Conservation (phyloP, 2,888 invertebrate species). For the Diplazon laetatorius region DNA sequence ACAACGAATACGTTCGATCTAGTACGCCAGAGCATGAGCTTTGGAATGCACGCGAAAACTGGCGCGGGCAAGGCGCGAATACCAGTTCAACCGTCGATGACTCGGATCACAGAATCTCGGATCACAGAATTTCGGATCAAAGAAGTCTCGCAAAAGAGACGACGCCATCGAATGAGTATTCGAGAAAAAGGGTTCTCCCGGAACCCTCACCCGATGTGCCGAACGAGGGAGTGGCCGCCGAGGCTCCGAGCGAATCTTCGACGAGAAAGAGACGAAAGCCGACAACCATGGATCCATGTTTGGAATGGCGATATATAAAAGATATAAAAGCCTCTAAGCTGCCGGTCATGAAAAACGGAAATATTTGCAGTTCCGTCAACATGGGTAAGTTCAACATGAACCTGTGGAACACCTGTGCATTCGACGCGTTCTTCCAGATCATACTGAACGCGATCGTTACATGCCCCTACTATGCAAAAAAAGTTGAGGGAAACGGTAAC, state of each 20-base stretch:
- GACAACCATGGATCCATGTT: constrained; percentile 21
- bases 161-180: too few relatives aligned
- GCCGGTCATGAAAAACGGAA: background rate
- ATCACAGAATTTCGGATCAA: too few relatives aligned
- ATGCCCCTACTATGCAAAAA: background rate
- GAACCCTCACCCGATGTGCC: too few relatives aligned
- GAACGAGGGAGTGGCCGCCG: too few relatives aligned
- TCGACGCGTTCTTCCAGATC: constrained; percentile 14
- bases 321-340: background rate
- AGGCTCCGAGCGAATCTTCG: background rate
- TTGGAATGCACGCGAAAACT: constrained; percentile 57
- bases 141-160: too few relatives aligned
- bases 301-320: constrained; percentile 32
- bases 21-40: constrained; percentile 13
- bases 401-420: background rate
- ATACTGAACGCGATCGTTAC: background rate
- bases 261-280: constrained; percentile 28
- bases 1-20: background rate
- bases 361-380: background rate
- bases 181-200: too few relatives aligned
- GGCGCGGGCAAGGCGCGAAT: constrained; percentile 50
- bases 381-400: background rate
- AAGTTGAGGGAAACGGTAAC: background rate
- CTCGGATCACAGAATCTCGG: background rate
- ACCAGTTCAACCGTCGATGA: background rate